phyloP scores from a whole-genome alignment of 2,113 vertebrate species.

The Heliornis fulica region DNA sequence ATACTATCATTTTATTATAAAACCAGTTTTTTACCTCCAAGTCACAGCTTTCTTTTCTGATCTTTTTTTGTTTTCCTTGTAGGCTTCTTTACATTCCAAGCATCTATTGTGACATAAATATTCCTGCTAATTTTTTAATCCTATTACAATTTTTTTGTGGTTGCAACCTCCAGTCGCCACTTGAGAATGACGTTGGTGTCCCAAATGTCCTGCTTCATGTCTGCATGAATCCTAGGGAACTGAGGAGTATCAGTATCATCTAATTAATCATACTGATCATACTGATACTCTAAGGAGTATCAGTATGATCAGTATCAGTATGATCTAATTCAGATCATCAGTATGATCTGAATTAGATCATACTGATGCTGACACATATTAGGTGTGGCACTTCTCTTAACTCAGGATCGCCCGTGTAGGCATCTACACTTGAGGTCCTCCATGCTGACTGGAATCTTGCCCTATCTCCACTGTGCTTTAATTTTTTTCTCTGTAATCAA shows the following conservation, averaged over 20 bases:
- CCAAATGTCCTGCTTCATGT: fast-evolving
- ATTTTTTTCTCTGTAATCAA: too few relatives aligned
- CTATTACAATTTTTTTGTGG: not conserved
- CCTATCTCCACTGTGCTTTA: not conserved
- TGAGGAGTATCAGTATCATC: not conserved
- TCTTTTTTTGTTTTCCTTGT: not conserved
- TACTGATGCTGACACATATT: not conserved
- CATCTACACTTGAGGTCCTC: not conserved
- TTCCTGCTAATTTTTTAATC: not conserved
- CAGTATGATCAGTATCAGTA: too few relatives aligned
- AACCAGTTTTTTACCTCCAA: not conserved
- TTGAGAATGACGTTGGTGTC: not conserved
- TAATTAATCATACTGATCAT: too few relatives aligned
- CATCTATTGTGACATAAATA: not conserved
- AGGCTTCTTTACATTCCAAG: not conserved
- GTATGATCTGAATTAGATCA: too few relatives aligned
- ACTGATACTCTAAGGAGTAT: too few relatives aligned
- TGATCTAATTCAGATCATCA: too few relatives aligned
- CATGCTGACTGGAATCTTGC: not conserved
- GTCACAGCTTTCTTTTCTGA: not conserved
- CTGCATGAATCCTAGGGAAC: not conserved
- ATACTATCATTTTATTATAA: not conserved
- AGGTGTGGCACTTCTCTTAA: not conserved
- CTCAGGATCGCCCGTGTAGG: fast-evolving
- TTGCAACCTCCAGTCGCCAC: not conserved